Base-by-base conservation (phyloP, 2,888 invertebrate genomes). In the Leucania comma region DNA sequence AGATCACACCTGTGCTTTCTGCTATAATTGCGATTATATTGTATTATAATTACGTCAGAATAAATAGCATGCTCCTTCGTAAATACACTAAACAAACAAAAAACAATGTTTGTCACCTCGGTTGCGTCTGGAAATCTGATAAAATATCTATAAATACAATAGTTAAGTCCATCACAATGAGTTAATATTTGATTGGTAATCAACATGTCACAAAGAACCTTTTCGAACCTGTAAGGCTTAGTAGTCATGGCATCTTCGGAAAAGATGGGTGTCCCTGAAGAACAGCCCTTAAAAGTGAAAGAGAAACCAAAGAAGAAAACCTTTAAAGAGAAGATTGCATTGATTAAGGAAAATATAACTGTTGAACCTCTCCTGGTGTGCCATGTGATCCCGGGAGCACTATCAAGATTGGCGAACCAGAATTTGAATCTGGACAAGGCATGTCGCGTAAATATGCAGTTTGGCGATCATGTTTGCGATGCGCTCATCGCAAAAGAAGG, bases 341-440 rank as follows among this genome's bases (percentile, higher is more conserved):
- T 94, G 75, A 87, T 97, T 46, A 94, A 94, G 78, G 94, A 95
- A 17, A 97, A 97, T 82, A 96, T 97, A 61, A 97, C 97, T 0
- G 96, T 97, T 6, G 97, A 97, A 87, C 97, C 97, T 2, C 96
- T 97, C 72, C 87, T 97, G 60, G 96, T 97, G 2, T 97, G 96
- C 70, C 97, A 97, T 84, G 96, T 97, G 0, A 93, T 97, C 79
- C 97, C 97, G 3, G 96, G 96, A 78, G 96, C 96, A 0, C 86
- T 97, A n/a, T 97, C 98, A 0, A 97, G 97, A 75, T 90, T 98
- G 68, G 98, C 98, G 4, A 98, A 98, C 6, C 98, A 98, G 92
- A 98, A 98, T 91, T 92, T 98, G 26, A 98, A 98, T 91, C 94
- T 98, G 82, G 98, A 98, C 88, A 98, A 98, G 93, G 98, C 98